These are phyloP conservation scores for Lacanobia wlatinum DNA, from an alignment of 2,888 invertebrate species.

Conservation along the genomic window DNA sequence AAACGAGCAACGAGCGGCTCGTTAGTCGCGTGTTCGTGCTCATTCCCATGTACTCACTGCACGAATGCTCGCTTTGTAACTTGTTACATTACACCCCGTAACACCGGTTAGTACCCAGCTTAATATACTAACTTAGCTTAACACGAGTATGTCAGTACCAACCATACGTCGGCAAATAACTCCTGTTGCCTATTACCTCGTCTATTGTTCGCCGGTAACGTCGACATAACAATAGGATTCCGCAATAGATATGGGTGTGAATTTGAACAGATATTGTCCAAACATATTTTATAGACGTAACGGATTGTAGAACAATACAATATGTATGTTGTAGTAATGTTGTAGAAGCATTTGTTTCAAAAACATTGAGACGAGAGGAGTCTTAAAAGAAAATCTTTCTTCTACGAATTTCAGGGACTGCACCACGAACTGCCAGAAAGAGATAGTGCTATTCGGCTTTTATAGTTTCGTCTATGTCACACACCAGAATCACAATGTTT, in stretches of 20 bases:
- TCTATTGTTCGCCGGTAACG: constrained; percentile 48
- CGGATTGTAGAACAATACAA: constrained; percentile 8
- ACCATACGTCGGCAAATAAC: constrained; percentile 18
- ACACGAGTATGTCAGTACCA: no score
- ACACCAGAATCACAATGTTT: no score
- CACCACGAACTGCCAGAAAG: no score
- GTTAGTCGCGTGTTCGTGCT: no score
- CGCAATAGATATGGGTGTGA: constrained; percentile 31
- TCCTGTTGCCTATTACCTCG: constrained; percentile 10
- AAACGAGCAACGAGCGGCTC: no score
- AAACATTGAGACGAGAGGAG: background rate
- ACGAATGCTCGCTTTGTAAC: background rate
- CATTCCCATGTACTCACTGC: background rate
- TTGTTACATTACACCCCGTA: no score
- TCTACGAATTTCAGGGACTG: no score
- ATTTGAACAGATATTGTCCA: constrained; percentile 25
- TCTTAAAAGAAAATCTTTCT: no score
- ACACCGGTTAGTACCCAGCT: background rate
- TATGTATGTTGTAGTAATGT: background rate
- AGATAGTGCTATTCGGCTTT: no score
- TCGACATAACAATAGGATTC: constrained; percentile 53
- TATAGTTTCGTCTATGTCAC: no score
- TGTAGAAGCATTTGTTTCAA: background rate
- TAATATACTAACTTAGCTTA: no score
- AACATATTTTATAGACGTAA: constrained; percentile 8